Evolutionary conservation across 2,888 invertebrate species (phyloP), one percentile per base, ranked within the genome.

Genomic region (Balanococcus diminutus): DNA sequence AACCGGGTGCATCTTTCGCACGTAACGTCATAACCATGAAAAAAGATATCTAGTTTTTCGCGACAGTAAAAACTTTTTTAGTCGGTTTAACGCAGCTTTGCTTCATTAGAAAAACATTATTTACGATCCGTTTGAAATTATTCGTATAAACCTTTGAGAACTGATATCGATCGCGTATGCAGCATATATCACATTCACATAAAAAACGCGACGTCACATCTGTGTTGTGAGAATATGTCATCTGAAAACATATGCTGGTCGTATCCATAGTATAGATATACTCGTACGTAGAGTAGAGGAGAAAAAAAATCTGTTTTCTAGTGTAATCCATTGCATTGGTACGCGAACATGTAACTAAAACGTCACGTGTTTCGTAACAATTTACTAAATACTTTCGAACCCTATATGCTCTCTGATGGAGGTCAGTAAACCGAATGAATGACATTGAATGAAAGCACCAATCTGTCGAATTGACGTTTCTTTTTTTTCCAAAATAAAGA

Each of bases 381-480:
- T 81, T 81, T 81, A 42, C 81, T 46, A 46, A 79, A 79, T 81
- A 22, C 6, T 22, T 81, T 28, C 9, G 42, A 81, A 81, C 81
- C 81, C 81, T 42, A 22, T 75, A 36, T n/a, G n/a, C n/a, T n/a
- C n/a, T 81, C 81, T 22, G 25, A 51, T 46, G n/a, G 82, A 82
- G 82, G 82, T 82, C 82, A 82, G 82, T 82, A 82, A 82, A 82
- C 82, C 82, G 82, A 82, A 82, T 25, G 81, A 81, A 39, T 81
- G 81, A 81, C 81, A 81, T 81, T 81, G 81, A 81, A 81, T 81
- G 81, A 81, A 81, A 39, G 36, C 81, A 46, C 42, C 81, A 81
- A 81, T 81, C 39, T 81, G 81, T 81, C 39, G 81, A 81, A 42
- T 81, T 81, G 81, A 81, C 81, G 42, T 39, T n/a, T 36, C 61